phyloP scores from a whole-genome alignment of 2,797 vertebrate genomes.

The Mareca penelope region DNA sequence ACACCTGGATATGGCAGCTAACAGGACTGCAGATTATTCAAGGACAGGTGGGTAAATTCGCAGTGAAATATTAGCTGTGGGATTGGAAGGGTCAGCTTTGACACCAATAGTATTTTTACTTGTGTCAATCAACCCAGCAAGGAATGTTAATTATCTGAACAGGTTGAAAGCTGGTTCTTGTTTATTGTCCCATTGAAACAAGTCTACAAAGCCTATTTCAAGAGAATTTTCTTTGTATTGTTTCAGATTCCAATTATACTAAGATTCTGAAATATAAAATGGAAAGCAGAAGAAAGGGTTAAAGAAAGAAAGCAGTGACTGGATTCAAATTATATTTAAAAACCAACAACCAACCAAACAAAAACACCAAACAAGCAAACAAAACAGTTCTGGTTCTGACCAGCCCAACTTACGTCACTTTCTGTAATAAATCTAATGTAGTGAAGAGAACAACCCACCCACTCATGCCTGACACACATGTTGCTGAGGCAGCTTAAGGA shows the following conservation, averaged over 20 bases:
- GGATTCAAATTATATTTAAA: background rate
- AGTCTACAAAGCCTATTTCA: background rate
- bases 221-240: background rate
- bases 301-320: background rate
- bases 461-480: background rate
- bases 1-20: background rate
- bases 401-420: background rate
- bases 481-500: background rate
- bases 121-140: background rate
- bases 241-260: background rate
- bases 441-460: background rate
- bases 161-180: background rate
- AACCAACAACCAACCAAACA: background rate
- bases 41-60: background rate
- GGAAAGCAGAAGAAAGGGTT: background rate
- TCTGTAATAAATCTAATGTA: background rate
- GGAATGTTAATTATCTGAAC: background rate
- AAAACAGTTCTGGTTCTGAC: background rate
- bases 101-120: background rate
- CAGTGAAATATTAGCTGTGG: rapidly evolving
- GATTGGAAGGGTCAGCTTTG: background rate
- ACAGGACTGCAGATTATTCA: background rate
- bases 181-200: background rate
- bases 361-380: background rate
- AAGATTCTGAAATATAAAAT: background rate